Conservation (phyloP, 2,888 invertebrate genomes). For the Hydropsyche betteni region DNA sequence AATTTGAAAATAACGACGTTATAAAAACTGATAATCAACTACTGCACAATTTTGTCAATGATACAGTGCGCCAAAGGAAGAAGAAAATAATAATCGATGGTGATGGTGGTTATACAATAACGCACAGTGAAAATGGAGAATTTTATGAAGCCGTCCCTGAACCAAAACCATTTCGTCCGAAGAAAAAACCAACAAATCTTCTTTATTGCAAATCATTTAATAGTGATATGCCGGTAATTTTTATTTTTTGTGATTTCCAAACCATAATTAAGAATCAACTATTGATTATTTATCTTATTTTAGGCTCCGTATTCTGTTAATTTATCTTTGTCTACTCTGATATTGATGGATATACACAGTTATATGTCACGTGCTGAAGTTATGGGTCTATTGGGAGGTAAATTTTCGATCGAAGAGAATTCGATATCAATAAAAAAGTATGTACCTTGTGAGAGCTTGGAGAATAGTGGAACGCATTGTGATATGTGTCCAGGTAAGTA, state of each 20-base stretch:
- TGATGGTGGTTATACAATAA: slow-evolving; percentile 72
- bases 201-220: slow-evolving; percentile 70
- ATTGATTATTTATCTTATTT: slow-evolving; percentile 35
- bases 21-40: slow-evolving; percentile 52
- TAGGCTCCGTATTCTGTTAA: slow-evolving; percentile 72
- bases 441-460: slow-evolving; percentile 71
- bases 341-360: slow-evolving; percentile 76
- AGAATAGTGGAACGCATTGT: slow-evolving; percentile 73
- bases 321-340: slow-evolving; percentile 68
- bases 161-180: slow-evolving; percentile 58
- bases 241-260: slow-evolving; percentile 13
- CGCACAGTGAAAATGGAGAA: slow-evolving; percentile 70
- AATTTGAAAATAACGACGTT: slow-evolving; percentile 15
- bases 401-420: slow-evolving; percentile 55
- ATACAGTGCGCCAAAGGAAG: slow-evolving; percentile 63
- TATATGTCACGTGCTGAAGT: slow-evolving; percentile 76
- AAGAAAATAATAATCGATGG: slow-evolving; percentile 68
- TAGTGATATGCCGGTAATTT: slow-evolving; percentile 66
- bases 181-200: slow-evolving; percentile 65
- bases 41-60: slow-evolving; percentile 53
- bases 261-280: not conserved
- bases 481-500: slow-evolving; percentile 79
- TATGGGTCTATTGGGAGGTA: slow-evolving; percentile 77
- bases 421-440: slow-evolving; percentile 64
- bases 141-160: slow-evolving; percentile 61